These are phyloP conservation scores for Nomada lathburiana DNA, from an alignment of 2,888 invertebrate species.

Conservation along the genomic window DNA sequence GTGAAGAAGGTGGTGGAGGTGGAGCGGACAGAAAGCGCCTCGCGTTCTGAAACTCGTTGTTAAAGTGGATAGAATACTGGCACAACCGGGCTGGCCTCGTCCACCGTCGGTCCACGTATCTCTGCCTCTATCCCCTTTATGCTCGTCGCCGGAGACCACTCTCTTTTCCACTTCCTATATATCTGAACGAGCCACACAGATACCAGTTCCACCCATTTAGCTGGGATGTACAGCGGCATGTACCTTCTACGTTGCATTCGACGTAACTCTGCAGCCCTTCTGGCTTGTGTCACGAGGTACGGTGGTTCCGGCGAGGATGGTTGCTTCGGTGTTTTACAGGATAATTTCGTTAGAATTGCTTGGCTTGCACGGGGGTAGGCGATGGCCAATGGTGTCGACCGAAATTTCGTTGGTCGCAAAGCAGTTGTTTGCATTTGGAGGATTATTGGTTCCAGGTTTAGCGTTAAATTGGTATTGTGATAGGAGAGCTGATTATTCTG, in stretches of 20 bases:
- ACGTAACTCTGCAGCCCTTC: constrained; percentile 41
- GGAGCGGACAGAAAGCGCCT: constrained; percentile 58
- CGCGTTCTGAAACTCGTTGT: constrained; percentile 72
- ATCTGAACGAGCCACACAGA: constrained; percentile 56
- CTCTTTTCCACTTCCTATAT: constrained; percentile 59
- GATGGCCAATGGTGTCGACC: too few species aligned
- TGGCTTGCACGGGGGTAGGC: not conserved
- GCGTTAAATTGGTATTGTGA: too few species aligned
- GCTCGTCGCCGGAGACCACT: constrained; percentile 32
- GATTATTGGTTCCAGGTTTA: not conserved
- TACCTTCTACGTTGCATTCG: constrained; percentile 41
- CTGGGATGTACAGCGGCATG: constrained; percentile 12
- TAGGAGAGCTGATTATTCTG: too few species aligned
- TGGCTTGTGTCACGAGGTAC: not conserved
- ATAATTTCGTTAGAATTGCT: not conserved
- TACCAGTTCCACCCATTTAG: constrained; percentile 65
- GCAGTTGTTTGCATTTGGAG: not conserved
- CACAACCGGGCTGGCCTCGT: constrained; percentile 26
- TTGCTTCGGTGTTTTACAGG: not conserved
- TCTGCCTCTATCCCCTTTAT: constrained; percentile 69
- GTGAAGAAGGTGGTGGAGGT: constrained; percentile 33
- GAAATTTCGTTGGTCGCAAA: not conserved
- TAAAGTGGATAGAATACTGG: constrained; percentile 73
- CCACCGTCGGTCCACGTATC: constrained; percentile 45
- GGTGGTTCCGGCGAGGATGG: not conserved